Conservation (phyloP, 2,113 vertebrate genomes). For the Myotis lucifugus region DNA sequence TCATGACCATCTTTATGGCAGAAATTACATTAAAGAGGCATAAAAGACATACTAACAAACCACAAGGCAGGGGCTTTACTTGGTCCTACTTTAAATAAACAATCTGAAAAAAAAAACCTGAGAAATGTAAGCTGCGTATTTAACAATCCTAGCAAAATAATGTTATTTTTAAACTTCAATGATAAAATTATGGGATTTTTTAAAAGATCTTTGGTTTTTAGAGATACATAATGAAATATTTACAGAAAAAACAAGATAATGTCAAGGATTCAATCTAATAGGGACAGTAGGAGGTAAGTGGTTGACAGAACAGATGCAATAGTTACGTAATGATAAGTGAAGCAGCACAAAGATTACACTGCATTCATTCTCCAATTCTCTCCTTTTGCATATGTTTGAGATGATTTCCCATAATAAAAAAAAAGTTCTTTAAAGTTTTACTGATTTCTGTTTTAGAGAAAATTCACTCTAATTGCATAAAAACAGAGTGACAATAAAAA, state of each 20-base stretch:
- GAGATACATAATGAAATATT: conserved; percentile 6
- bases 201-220: background rate
- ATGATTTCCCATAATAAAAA: background rate
- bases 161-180: background rate
- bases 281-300: background rate
- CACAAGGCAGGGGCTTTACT: background rate
- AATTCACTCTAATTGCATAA: background rate
- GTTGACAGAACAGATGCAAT: background rate
- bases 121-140: background rate
- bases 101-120: background rate
- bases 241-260: background rate
- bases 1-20: background rate
- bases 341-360: background rate
- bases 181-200: background rate
- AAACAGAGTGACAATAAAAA: background rate
- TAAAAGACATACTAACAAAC: background rate
- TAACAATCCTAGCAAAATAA: background rate
- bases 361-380: background rate
- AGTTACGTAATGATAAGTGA: background rate
- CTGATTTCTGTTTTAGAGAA: background rate
- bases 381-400: background rate
- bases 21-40: background rate
- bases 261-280: background rate
- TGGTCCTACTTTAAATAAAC: background rate
- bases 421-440: background rate